A percentile compares a stretch with the other conserved stretches of the same genome.
Conservation (phyloP, 2,888 invertebrate species). For the Nomada hirtipes region DNA sequence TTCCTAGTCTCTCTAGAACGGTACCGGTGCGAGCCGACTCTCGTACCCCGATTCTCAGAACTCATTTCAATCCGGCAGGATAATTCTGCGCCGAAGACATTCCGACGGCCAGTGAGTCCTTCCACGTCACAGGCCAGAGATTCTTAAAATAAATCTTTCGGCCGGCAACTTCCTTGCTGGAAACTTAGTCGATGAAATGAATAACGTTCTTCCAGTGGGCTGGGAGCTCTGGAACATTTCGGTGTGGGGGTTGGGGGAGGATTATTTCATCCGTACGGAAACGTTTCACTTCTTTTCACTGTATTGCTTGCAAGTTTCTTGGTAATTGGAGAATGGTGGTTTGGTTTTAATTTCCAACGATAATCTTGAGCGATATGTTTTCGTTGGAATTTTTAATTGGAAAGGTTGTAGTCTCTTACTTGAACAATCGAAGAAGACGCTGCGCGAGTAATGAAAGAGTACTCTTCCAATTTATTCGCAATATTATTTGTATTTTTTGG, state of each 20-base stretch:
- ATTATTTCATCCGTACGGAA: constrained; percentile 7
- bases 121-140: constrained; percentile 56
- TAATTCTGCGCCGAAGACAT: constrained; percentile 67
- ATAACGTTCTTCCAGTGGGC: constrained; percentile 5
- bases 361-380: not conserved
- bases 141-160: constrained; percentile 61
- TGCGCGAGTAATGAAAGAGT: not conserved
- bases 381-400: too few species aligned
- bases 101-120: constrained; percentile 62
- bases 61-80: constrained; percentile 69
- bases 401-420: too few species aligned
- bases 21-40: constrained; percentile 59
- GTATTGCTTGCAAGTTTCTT: not conserved
- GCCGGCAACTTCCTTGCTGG: constrained; percentile 38
- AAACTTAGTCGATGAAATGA: constrained; percentile 42
- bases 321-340: too few species aligned
- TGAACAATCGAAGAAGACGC: too few species aligned
- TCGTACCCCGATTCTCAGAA: constrained; percentile 64
- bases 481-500: not conserved
- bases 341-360: not conserved
- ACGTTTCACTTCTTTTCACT: constrained; percentile 8
- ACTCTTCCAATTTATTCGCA: not conserved
- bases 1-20: constrained; percentile 58
- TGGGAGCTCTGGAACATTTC: not conserved
- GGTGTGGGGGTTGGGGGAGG: not conserved